Evolutionary conservation across 2,888 invertebrate genomes (phyloP).

Genomic region (Gastracanthus pulcherrimus): DNA sequence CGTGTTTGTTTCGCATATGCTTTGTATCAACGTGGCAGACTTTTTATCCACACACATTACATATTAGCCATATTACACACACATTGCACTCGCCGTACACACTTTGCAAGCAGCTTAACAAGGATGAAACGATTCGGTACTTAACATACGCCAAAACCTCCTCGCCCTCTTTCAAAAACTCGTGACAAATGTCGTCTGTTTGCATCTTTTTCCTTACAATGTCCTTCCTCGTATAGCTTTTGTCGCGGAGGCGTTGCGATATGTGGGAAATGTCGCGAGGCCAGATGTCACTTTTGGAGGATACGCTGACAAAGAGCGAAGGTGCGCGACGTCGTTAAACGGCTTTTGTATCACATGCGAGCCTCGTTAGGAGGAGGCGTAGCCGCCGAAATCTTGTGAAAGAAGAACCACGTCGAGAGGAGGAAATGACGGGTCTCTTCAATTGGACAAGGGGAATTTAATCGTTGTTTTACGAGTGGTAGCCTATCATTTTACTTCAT

Average conservation of each 20-base stretch:
- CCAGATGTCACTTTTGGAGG: slow-evolving; percentile 16
- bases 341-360: slow-evolving; percentile 1
- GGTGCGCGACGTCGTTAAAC: neutral
- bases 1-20: neutral
- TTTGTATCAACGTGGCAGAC: neutral
- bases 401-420: neutral
- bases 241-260: neutral
- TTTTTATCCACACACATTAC: neutral
- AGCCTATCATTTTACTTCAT: slow-evolving; percentile 1
- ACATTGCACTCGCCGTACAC: too few relatives aligned
- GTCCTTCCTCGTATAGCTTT: neutral
- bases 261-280: slow-evolving; percentile 20
- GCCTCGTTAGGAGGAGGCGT: slow-evolving; percentile 14
- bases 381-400: slow-evolving; percentile 30
- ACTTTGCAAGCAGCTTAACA: neutral
- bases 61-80: neutral
- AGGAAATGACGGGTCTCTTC: slow-evolving; percentile 14
- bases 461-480: slow-evolving; percentile 13
- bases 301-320: neutral
- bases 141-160: neutral
- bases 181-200: slow-evolving; percentile 24
- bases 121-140: neutral
- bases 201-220: neutral
- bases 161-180: neutral
- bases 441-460: neutral